phyloP scores from a whole-genome alignment of 2,797 vertebrate genomes.

The Uromys caudimaculatus region DNA sequence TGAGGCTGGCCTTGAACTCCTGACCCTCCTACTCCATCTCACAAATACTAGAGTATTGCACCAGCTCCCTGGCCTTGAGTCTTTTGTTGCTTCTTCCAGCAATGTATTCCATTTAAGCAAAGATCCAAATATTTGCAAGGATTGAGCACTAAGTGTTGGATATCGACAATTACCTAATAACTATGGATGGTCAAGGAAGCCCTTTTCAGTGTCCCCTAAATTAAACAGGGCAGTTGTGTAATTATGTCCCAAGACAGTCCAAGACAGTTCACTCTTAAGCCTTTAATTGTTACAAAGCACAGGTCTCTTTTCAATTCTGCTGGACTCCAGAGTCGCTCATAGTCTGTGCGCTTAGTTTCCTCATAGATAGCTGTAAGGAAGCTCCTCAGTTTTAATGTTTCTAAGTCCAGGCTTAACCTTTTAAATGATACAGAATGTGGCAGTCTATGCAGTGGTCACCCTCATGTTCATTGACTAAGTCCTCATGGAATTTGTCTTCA shows the following conservation, averaged over 20 bases:
- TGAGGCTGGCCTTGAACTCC: neutral
- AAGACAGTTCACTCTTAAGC: neutral
- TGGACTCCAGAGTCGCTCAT: neutral
- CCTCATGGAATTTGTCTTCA: no score
- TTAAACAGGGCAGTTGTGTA: neutral
- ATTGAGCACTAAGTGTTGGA: no score
- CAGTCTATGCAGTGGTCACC: no score
- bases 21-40: neutral
- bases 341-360: neutral
- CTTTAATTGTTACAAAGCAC: neutral
- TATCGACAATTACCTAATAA: neutral
- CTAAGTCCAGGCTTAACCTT: neutral
- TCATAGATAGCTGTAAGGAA: no score
- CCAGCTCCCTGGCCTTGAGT: neutral
- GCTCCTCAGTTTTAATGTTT: neutral
- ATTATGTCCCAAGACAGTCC: neutral
- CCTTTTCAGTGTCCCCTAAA: neutral
- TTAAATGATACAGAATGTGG: neutral
- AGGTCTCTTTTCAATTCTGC: neutral
- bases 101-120: neutral
- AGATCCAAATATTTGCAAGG: neutral
- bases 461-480: neutral
- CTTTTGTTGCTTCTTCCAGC: neutral
- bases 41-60: neutral
- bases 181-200: neutral